Percentiles rank a stretch among this genome's conserved stretches.
Conservation (phyloP, 2,113 vertebrate genomes). For the Mionectes macconnelli region DNA sequence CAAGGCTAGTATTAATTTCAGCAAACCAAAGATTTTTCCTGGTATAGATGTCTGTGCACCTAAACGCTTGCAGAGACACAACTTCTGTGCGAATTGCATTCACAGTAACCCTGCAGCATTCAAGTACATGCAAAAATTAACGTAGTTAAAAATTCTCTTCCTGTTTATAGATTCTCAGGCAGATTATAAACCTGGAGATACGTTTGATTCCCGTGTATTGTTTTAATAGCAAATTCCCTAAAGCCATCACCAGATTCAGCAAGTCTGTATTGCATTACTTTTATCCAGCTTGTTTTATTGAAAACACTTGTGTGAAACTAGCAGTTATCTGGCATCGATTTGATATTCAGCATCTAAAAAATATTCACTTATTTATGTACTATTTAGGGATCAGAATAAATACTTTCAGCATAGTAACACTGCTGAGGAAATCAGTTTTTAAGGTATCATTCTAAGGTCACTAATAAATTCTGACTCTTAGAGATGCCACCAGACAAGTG, state of each 20-base stretch:
- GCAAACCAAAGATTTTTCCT: not conserved
- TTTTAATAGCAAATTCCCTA: slow-evolving; percentile 19
- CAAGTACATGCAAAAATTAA: not conserved
- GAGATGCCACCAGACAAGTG: not conserved
- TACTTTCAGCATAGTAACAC: not conserved
- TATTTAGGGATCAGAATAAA: not conserved
- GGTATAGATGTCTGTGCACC: fast-evolving
- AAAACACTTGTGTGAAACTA: slow-evolving; percentile 22
- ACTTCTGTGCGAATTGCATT: not conserved
- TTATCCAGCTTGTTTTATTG: slow-evolving; percentile 8
- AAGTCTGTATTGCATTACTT: slow-evolving; percentile 23
- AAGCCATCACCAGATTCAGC: not conserved
- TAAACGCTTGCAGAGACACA: not conserved
- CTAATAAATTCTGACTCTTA: not conserved
- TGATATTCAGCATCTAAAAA: not conserved
- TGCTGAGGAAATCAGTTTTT: not conserved
- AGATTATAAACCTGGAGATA: not conserved
- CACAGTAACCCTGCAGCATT: not conserved
- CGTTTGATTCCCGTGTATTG: not conserved
- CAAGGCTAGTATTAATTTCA: not conserved
- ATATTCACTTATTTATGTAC: not conserved
- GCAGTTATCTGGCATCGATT: not conserved
- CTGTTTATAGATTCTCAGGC: not conserved
- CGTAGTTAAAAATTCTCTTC: not conserved
- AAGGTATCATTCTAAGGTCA: not conserved